These are phyloP conservation scores for Spisula subtruncata DNA, from an alignment of 2,888 invertebrate genomes.

Conservation along the genomic window DNA sequence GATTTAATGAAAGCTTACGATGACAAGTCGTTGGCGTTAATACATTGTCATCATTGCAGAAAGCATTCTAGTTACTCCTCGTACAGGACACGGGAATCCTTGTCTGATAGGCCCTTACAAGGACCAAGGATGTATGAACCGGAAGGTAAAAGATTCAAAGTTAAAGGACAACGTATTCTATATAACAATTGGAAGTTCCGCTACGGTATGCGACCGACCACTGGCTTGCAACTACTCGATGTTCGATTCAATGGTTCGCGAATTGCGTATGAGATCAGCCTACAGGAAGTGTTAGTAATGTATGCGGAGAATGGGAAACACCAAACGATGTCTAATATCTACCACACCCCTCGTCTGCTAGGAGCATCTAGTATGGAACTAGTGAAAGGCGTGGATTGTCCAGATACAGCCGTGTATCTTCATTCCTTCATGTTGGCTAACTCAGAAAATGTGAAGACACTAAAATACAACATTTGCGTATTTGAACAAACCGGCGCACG, in stretches of 20 bases:
- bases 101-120: constrained; percentile 31
- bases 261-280: constrained; percentile 82
- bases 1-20: constrained; percentile 70
- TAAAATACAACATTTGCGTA: constrained; percentile 78
- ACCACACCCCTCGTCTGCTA: constrained; percentile 76
- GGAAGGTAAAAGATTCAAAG: constrained; percentile 80
- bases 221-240: constrained; percentile 78
- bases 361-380: constrained; percentile 77
- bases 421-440: constrained; percentile 73
- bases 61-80: constrained; percentile 34
- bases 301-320: constrained; percentile 79
- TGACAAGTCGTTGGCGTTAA: constrained; percentile 35
- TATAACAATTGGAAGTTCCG: constrained; percentile 84
- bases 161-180: constrained; percentile 77
- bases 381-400: constrained; percentile 83
- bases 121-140: constrained; percentile 80
- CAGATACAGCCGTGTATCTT: constrained; percentile 78
- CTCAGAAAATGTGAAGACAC: constrained; percentile 57
- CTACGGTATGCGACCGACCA: constrained; percentile 74
- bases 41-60: neutral
- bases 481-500: constrained; percentile 80
- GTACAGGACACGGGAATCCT: constrained; percentile 34
- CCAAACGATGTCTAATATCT: constrained; percentile 71
- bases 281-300: constrained; percentile 80
- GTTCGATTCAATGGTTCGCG: constrained; percentile 78